Percentiles rank a stretch among this genome's conserved stretches.
These are phyloP conservation scores for Drosophila macrothrix DNA, from an alignment of 2,888 invertebrate genomes.

Conservation along the genomic window DNA sequence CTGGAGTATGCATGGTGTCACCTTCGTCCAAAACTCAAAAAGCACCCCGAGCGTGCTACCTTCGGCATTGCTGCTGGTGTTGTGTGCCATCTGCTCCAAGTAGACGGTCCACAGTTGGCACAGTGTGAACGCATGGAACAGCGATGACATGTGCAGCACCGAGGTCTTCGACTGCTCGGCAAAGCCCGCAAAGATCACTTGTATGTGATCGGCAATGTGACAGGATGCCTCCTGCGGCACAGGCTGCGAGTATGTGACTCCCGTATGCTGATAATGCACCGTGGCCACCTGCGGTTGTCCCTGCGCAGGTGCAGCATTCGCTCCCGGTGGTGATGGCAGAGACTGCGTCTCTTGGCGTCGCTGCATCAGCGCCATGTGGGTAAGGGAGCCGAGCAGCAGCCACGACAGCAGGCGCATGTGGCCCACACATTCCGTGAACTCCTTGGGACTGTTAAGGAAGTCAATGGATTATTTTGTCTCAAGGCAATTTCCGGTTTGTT, in stretches of 20 bases:
- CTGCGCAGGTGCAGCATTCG: slow-evolving; percentile 33
- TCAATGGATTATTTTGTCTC: neutral
- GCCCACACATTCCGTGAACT: slow-evolving; percentile 97
- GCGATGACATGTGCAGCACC: slow-evolving; percentile 96
- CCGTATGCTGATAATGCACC: slow-evolving; percentile 77
- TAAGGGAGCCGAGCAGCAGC: slow-evolving; percentile 97
- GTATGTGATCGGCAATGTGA: slow-evolving; percentile 98
- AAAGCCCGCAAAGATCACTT: slow-evolving; percentile 97
- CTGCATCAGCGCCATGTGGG: slow-evolving; percentile 90
- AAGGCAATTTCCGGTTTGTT: neutral
- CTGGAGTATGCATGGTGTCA: slow-evolving; percentile 97
- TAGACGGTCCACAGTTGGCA: slow-evolving; percentile 99
- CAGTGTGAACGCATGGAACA: slow-evolving; percentile 98
- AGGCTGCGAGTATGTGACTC: slow-evolving; percentile 89
- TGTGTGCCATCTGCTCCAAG: slow-evolving; percentile 93
- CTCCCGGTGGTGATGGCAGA: slow-evolving; percentile 66
- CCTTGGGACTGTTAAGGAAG: slow-evolving; percentile 90
- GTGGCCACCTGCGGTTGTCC: slow-evolving; percentile 53
- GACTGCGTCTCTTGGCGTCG: slow-evolving; percentile 69
- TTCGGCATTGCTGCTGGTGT: slow-evolving; percentile 89
- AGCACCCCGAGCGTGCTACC: slow-evolving; percentile 92
- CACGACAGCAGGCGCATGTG: slow-evolving; percentile 98
- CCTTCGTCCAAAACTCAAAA: slow-evolving; percentile 99
- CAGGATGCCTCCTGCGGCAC: slow-evolving; percentile 98
- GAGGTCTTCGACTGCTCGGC: slow-evolving; percentile 97